These are phyloP conservation scores for Oncorhynchus gorbuscha DNA, from an alignment of 2,113 vertebrate genomes.

Conservation along the genomic window DNA sequence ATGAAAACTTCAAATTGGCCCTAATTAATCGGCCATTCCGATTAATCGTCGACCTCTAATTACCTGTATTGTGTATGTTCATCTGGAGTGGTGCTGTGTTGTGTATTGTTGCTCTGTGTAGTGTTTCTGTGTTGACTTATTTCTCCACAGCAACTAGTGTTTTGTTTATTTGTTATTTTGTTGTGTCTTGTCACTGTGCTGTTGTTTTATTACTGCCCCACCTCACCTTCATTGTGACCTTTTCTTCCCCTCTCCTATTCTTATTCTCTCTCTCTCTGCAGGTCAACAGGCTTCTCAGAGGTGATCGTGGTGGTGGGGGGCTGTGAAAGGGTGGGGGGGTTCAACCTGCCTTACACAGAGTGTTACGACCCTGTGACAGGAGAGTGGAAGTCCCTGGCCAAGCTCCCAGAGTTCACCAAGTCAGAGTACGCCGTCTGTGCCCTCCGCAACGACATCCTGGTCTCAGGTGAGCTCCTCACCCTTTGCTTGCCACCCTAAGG, in stretches of 20 bases:
- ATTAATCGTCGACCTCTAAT: too few species aligned
- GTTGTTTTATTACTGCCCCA: neutral
- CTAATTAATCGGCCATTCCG: too few species aligned
- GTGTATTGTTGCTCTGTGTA: too few species aligned
- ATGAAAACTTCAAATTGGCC: too few species aligned
- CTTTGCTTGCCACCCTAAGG: neutral
- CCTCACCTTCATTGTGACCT: neutral
- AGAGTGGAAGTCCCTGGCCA: slow-evolving; percentile 96
- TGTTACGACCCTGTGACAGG: slow-evolving; percentile 97
- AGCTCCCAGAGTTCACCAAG: slow-evolving; percentile 97
- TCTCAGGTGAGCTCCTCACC: slow-evolving; percentile 84
- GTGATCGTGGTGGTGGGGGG: slow-evolving; percentile 98
- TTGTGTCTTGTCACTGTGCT: neutral
- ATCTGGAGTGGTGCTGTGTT: too few species aligned
- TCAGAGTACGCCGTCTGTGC: slow-evolving; percentile 97
- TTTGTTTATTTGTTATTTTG: too few species aligned
- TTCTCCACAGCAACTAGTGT: too few species aligned
- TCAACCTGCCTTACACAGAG: slow-evolving; percentile 96
- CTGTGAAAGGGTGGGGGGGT: slow-evolving; percentile 93
- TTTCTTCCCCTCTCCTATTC: neutral
- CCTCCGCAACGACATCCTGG: slow-evolving; percentile 94
- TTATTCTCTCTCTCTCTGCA: slow-evolving; percentile 50
- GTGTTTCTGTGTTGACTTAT: too few species aligned
- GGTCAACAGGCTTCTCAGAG: slow-evolving; percentile 95
- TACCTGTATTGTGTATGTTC: too few species aligned